Base-by-base conservation (phyloP, 2,113 vertebrate species). In the Rhea americana region DNA sequence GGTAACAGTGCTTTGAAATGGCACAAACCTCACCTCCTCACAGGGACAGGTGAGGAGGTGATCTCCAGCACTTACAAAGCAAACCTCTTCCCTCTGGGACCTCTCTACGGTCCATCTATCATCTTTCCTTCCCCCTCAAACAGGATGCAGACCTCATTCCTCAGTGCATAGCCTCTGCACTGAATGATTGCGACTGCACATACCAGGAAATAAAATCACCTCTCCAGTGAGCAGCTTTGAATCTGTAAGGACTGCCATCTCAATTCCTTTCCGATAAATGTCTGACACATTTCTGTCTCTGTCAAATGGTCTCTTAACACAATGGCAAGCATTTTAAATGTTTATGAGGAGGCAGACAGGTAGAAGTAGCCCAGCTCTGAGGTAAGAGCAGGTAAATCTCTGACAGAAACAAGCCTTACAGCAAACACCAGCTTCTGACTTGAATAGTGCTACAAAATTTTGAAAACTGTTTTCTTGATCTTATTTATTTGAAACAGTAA, bases 1-100 rank as follows among this genome's bases (percentile, higher is more conserved):
- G 47, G 18, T 5, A 74, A 82, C 0, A 1, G 51, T 19, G 26
- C 11, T n/a, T 58, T 37, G 50, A 77, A 91, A 80, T 0, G 3
- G 47, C 47, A 61, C 9, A 17, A 41, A 75, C 21, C 39, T 35
- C n/a, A 5, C 25, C 41, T 4, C 28, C 45, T 3, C 2, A 30
- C 3, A 12, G 43, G 59, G 30, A 41, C 21, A 71, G 32, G 37
- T 51, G 32, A 93, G 59, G 14, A 91, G 9, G 18, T 85, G 30
- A 62, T 15, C 55, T 59, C 45, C 21, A 85, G 72, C 45, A 20
- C 25, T 70, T 43, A 91, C 17, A 63, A 66, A 80, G 37, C 22
- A 77, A 85, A 83, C 43, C 9, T 55, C 80, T 91, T 58, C 51
- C 55, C 58, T 2, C 21, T n/a, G 55, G 25, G 50, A 92, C 82